Evolutionary conservation across 2,113 vertebrate genomes (phyloP).

Genomic region (human): GRCh38 chr3:180422001-180422500

Average conservation of each 20-base stretch:
- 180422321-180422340: conserved; percentile 6
- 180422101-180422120: background rate
- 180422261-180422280: background rate
- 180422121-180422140: background rate
- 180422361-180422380: conserved; percentile 31
- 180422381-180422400: conserved; percentile 9
- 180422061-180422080: background rate
- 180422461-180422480: background rate
- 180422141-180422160: background rate
- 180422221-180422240: background rate
- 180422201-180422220: background rate
- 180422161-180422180: background rate
- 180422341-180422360: conserved; percentile 19
- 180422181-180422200: background rate
- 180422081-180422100: background rate
- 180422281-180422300: background rate
- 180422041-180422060: background rate
- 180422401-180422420: background rate
- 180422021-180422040: background rate
- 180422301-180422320: background rate
- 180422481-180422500: background rate
- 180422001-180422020: background rate
- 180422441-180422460: background rate
- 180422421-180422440: background rate
- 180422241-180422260: background rate